Conservation (phyloP, 2,888 invertebrate genomes). For the Rhagonycha lutea region DNA sequence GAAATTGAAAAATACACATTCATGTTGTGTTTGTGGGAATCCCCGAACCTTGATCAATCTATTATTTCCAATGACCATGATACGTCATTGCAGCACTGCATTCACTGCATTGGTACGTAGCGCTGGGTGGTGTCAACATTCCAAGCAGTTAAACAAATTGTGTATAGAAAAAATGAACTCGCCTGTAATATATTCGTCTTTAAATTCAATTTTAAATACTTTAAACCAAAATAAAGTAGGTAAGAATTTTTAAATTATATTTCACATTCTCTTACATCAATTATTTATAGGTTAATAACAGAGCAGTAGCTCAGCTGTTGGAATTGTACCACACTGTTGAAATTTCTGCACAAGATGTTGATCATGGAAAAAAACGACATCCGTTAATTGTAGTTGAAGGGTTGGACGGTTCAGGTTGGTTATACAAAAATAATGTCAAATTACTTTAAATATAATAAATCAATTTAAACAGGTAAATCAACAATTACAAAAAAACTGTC, state of each 20-base stretch:
- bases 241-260: neutral
- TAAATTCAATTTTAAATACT: slow-evolving; percentile 35
- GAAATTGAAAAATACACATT: too few relatives aligned
- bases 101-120: neutral
- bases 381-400: slow-evolving; percentile 57
- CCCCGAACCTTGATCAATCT: neutral
- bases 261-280: neutral
- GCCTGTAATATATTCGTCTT: slow-evolving; percentile 33
- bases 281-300: slow-evolving; percentile 38
- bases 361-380: slow-evolving; percentile 37
- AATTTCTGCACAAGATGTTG: slow-evolving; percentile 15
- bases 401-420: slow-evolving; percentile 55
- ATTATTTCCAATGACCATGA: neutral
- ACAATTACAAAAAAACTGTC: slow-evolving; percentile 49
- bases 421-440: neutral
- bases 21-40: neutral
- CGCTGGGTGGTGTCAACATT: too few relatives aligned
- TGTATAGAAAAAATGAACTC: neutral
- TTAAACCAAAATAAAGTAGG: slow-evolving; percentile 36
- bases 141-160: neutral
- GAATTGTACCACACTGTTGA: slow-evolving; percentile 40
- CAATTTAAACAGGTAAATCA: slow-evolving; percentile 50
- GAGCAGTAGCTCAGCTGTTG: slow-evolving; percentile 42
- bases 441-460: neutral
- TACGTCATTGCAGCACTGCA: neutral